Base-by-base conservation (phyloP, 2,888 invertebrate species). In the Andrena chrysosceles region DNA sequence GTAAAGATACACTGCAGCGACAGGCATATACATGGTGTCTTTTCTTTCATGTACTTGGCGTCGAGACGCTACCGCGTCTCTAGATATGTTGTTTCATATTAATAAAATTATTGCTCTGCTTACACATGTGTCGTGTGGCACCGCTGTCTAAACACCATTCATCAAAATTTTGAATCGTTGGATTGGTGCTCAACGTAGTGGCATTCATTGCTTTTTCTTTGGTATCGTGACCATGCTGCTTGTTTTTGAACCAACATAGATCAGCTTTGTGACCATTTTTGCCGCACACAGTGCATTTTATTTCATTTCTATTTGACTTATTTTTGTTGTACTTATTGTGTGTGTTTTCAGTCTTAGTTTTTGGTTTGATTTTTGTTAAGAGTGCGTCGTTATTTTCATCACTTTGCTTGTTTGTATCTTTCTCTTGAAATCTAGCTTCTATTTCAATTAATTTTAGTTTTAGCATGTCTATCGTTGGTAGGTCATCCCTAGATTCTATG, bases 381-480 rank as follows among this genome's bases (percentile, higher is more conserved):
- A 63, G 63, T 20, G 33, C 35, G 35, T 35, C 35, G 13, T 63
- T 63, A 42, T 63, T 35, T 63, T 35, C 35, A 10, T 63, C 63
- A 23, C 6, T 42, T 23, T 63, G 20, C 33, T 63, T 35, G 6
- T 23, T 2, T 63, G 63, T 13, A 63, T 2, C 23, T 63, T 35
- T 35, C 13, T 63, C 35, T 63, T 42, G 23, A 23, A 63, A 63
- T 13, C 23, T 63, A 2, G 63, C 35, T 63, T 63, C 63, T 6
- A 63, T 35, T 35, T 63, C 63, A 2, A 63, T 63, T 42, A 63
- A 23, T 63, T 63, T 63, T 63, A 63, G 63, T 63, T 63, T 63
- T 23, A 63, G 63, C 4, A 63, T 63, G 35, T 63, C 20, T 63
- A 63, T 63, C 23, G 62, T 35, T 20, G 62, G 62, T 35, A 35